These are phyloP conservation scores for Malacoctenus gilli DNA, from an alignment of 2,797 vertebrate species.

Conservation along the genomic window DNA sequence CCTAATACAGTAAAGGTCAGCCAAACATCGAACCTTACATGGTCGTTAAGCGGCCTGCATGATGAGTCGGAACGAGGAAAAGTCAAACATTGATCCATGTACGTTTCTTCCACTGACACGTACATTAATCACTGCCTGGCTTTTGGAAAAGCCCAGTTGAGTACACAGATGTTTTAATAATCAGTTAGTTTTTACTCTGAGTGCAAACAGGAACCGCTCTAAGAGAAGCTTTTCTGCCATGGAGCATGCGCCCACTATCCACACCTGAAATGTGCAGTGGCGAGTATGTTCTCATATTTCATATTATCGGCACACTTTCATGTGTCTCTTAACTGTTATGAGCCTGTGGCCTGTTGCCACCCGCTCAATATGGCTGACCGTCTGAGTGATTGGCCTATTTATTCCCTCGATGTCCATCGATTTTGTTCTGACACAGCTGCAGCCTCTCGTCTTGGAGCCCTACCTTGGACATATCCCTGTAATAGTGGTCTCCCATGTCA, in stretches of 20 bases:
- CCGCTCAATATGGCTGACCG: constrained; percentile 61
- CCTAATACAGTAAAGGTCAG: background rate
- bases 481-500: constrained; percentile 61
- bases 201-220: background rate
- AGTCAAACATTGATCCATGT: too few relatives aligned
- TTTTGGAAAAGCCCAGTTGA: too few relatives aligned
- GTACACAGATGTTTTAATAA: too few relatives aligned
- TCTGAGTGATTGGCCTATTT: constrained; percentile 73
- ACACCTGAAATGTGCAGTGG: constrained; percentile 33
- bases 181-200: too few relatives aligned
- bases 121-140: constrained; percentile 16
- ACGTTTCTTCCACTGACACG: constrained; percentile 10
- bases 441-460: constrained; percentile 53
- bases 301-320: constrained; percentile 56
- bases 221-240: constrained; percentile 8
- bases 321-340: constrained; percentile 64
- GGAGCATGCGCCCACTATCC: background rate
- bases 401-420: constrained; percentile 69
- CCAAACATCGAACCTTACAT: too few relatives aligned
- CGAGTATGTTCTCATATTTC: constrained; percentile 41
- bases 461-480: constrained; percentile 49
- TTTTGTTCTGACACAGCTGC: constrained; percentile 58
- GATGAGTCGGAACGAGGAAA: too few relatives aligned
- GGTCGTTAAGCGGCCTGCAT: too few relatives aligned
- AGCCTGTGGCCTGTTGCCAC: constrained; percentile 59